A percentile compares a stretch with the other conserved stretches of the same genome.
phyloP scores from a whole-genome alignment of 2,888 invertebrate genomes.

The Ormyrus nitidulus region DNA sequence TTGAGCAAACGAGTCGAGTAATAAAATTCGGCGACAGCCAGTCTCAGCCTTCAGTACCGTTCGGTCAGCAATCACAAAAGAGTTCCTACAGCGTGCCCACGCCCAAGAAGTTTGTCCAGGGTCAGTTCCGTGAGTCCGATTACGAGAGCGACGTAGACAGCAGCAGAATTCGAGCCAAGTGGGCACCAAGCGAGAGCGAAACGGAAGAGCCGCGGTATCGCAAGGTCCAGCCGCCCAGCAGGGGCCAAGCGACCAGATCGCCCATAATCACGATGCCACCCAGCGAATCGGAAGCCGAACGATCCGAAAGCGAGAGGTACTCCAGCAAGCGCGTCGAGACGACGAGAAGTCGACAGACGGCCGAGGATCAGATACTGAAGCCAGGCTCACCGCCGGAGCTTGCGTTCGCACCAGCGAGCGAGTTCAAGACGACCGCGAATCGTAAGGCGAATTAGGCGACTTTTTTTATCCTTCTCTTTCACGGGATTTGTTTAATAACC shows the following conservation, averaged over 20 bases:
- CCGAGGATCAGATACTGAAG: slow-evolving; percentile 65
- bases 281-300: slow-evolving; percentile 71
- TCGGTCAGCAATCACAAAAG: slow-evolving; percentile 45
- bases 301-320: slow-evolving; percentile 68
- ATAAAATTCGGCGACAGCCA: slow-evolving; percentile 80
- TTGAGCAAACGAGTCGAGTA: slow-evolving; percentile 83
- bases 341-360: slow-evolving; percentile 61
- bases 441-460: slow-evolving; percentile 66
- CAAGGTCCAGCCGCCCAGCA: slow-evolving; percentile 79
- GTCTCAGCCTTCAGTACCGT: slow-evolving; percentile 19
- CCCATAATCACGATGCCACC: slow-evolving; percentile 76
- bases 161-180: slow-evolving; percentile 79
- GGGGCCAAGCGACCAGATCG: slow-evolving; percentile 73
- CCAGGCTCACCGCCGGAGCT: slow-evolving; percentile 81
- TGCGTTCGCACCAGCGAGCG: slow-evolving; percentile 76
- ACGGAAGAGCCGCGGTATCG: slow-evolving; percentile 79
- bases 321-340: slow-evolving; percentile 60
- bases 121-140: slow-evolving; percentile 82
- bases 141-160: slow-evolving; percentile 83
- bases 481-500: slow-evolving; percentile 9
- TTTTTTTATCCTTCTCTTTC: slow-evolving; percentile 47
- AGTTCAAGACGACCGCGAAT: slow-evolving; percentile 70
- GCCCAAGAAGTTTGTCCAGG: slow-evolving; percentile 82
- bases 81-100: slow-evolving; percentile 74
- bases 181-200: slow-evolving; percentile 81